phyloP scores from a whole-genome alignment of 2,113 vertebrate species.

The Notothenia rossii region DNA sequence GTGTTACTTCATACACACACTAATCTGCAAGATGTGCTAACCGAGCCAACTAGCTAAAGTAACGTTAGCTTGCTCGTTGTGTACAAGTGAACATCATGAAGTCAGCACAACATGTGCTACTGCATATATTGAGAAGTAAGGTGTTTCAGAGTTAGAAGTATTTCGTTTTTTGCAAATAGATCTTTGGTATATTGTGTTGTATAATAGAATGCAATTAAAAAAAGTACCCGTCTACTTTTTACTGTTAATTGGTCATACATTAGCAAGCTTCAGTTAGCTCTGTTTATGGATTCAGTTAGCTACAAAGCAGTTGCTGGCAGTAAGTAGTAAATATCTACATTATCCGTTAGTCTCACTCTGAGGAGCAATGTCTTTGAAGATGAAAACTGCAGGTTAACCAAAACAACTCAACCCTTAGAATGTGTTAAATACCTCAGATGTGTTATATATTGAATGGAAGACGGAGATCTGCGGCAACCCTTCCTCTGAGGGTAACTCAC shows the following conservation, averaged over 20 bases:
- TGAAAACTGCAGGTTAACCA: background rate
- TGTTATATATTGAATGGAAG: background rate
- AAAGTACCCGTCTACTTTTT: background rate
- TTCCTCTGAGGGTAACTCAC: conserved; percentile 18
- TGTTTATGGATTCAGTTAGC: background rate
- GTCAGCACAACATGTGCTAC: too few relatives aligned
- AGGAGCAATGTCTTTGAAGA: too few relatives aligned
- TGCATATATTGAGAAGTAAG: background rate
- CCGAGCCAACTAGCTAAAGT: background rate
- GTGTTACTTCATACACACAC: background rate
- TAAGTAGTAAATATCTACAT: background rate
- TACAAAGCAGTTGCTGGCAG: background rate
- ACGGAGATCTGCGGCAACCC: conserved; percentile 1
- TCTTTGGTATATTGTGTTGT: background rate
- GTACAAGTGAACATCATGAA: too few relatives aligned
- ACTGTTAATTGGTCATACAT: background rate
- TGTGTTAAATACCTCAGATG: conserved; percentile 8
- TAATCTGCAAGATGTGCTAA: background rate
- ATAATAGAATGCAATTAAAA: background rate
- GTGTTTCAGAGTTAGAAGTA: background rate
- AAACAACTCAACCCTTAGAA: background rate
- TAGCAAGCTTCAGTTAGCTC: background rate
- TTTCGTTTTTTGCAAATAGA: background rate
- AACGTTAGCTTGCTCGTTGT: background rate
- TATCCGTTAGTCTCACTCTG: too few relatives aligned